phyloP scores from a whole-genome alignment of 2,888 invertebrate genomes.

The Serrognathus titanus region DNA sequence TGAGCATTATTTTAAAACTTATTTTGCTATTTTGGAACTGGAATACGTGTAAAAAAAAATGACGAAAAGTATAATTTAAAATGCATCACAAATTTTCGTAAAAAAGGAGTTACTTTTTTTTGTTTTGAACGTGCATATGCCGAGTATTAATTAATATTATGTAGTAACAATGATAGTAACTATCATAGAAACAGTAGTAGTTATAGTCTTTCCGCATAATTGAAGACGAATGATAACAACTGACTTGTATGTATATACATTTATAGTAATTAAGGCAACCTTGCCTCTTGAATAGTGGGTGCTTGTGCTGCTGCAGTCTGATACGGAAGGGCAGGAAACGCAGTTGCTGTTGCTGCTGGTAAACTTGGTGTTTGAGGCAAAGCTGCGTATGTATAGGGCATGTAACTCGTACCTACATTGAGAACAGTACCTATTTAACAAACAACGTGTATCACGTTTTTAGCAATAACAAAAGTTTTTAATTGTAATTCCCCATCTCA shows the following conservation, averaged over 20 bases:
- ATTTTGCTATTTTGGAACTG: slow-evolving; percentile 2
- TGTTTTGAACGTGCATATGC: neutral
- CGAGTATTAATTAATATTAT: neutral
- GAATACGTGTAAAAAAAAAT: neutral
- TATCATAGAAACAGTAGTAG: neutral
- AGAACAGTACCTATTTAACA: neutral
- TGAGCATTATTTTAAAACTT: slow-evolving; percentile 38
- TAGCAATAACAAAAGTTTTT: neutral
- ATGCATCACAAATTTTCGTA: too few relatives aligned
- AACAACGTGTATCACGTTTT: slow-evolving; percentile 6
- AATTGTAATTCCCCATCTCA: too few relatives aligned
- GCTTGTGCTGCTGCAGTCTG: slow-evolving; percentile 59
- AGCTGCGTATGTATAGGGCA: slow-evolving; percentile 71
- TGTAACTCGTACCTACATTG: slow-evolving; percentile 54
- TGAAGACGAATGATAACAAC: slow-evolving; percentile 11
- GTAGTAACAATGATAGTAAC: too few relatives aligned
- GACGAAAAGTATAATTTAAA: too few relatives aligned
- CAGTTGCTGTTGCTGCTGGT: slow-evolving; percentile 51
- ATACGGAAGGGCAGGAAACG: slow-evolving; percentile 64
- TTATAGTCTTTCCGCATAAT: neutral
- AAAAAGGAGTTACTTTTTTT: neutral
- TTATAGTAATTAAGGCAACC: slow-evolving; percentile 61
- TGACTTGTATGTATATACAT: slow-evolving; percentile 1
- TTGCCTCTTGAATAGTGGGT: slow-evolving; percentile 71
- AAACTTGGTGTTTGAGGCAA: slow-evolving; percentile 61